Percentiles rank a stretch among this genome's conserved stretches.
Evolutionary conservation across 2,888 invertebrate species (phyloP).

Genomic region (Xanthorhoe spadicearia): DNA sequence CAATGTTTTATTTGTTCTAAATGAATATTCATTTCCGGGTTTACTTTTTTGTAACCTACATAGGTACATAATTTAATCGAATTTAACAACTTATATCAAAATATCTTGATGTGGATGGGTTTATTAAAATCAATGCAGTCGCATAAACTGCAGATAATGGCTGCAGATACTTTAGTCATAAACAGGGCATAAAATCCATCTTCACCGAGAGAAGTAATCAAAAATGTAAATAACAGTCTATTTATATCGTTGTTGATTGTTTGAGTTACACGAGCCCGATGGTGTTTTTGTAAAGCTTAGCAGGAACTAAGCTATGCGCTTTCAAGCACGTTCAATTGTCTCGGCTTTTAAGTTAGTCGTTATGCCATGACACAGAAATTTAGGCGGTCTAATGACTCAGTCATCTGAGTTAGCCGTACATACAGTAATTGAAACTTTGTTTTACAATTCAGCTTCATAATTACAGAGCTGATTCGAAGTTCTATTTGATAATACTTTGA

Average conservation of each 20-base stretch:
- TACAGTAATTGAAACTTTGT: neutral
- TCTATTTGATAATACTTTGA: neutral
- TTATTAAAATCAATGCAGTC: slow-evolving; percentile 10
- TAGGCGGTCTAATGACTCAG: too few species aligned
- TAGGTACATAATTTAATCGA: too few species aligned
- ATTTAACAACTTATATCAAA: neutral
- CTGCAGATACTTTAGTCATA: neutral
- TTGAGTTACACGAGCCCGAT: too few species aligned
- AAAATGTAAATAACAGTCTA: too few species aligned
- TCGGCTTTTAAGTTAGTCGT: too few species aligned
- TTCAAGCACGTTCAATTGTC: too few species aligned
- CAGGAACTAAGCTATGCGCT: too few species aligned
- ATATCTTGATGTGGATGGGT: neutral
- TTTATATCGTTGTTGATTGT: too few species aligned
- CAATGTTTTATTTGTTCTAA: neutral
- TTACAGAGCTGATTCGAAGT: neutral
- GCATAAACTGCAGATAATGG: slow-evolving; percentile 10
- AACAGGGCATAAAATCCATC: neutral
- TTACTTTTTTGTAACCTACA: too few species aligned
- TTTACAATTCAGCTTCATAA: neutral
- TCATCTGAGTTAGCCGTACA: neutral
- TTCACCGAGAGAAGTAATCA: slow-evolving; percentile 20
- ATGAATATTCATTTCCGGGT: too few species aligned
- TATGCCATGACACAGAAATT: too few species aligned
- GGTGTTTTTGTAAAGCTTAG: too few species aligned